phyloP scores from a whole-genome alignment of 2,888 invertebrate genomes.

The Helleia helle region DNA sequence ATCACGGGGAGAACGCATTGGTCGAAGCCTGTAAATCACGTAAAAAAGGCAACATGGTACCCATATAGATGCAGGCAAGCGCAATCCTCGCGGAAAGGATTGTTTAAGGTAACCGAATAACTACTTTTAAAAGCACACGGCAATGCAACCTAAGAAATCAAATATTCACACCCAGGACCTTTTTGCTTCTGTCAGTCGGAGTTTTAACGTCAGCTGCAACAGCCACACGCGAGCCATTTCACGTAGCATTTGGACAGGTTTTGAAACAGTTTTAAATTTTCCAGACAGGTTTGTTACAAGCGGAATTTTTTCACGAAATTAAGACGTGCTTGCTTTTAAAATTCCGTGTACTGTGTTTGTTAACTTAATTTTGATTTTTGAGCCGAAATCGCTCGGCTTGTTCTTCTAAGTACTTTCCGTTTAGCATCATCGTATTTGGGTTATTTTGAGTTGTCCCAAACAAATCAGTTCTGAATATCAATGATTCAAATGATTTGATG shows the following conservation, averaged over 20 bases:
- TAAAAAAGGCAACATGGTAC: too few species aligned
- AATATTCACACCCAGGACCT: slow-evolving; percentile 10
- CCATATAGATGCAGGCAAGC: too few species aligned
- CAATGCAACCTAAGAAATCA: neutral
- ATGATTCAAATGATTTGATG: neutral
- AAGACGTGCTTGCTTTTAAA: slow-evolving; percentile 5
- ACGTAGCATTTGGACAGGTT: slow-evolving; percentile 12
- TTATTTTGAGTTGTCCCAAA: neutral
- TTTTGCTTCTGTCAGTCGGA: slow-evolving; percentile 10
- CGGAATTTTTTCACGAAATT: neutral
- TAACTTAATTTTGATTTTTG: slow-evolving; percentile 6
- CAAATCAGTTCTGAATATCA: slow-evolving; percentile 4
- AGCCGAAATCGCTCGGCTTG: neutral
- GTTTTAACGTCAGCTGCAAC: slow-evolving; percentile 11
- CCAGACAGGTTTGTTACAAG: slow-evolving; percentile 5
- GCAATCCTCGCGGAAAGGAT: too few species aligned
- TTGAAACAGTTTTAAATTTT: slow-evolving; percentile 10
- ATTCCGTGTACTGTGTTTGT: neutral
- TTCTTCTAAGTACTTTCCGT: neutral
- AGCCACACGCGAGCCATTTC: slow-evolving; percentile 8
- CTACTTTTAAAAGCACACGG: too few species aligned
- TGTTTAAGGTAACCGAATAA: too few species aligned
- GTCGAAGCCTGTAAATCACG: too few species aligned
- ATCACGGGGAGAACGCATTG: too few species aligned
- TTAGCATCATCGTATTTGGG: neutral